Evolutionary conservation across 2,888 invertebrate genomes (phyloP).

Genomic region (Volucella zonaria): DNA sequence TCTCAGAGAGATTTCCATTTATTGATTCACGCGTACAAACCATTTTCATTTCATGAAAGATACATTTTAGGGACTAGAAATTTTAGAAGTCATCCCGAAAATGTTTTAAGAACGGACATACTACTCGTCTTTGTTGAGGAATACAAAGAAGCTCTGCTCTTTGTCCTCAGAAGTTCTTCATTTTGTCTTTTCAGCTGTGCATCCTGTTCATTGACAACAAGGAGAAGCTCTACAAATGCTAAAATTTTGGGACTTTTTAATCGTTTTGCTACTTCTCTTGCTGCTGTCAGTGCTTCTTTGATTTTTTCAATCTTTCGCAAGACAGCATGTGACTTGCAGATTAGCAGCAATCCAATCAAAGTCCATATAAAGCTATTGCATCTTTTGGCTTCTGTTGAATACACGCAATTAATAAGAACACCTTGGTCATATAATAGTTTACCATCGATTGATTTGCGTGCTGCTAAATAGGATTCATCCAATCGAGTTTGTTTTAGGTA

Average conservation of each 20-base stretch:
- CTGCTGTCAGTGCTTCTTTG: constrained; percentile 77
- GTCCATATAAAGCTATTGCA: constrained; percentile 79
- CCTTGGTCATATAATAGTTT: background rate
- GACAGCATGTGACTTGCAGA: constrained; percentile 78
- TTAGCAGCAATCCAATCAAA: constrained; percentile 77
- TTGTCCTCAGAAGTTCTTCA: constrained; percentile 22
- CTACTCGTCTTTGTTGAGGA: background rate
- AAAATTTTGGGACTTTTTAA: constrained; percentile 70
- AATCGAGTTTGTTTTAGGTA: constrained; percentile 77
- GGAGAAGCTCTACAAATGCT: constrained; percentile 20
- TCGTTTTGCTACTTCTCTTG: constrained; percentile 75
- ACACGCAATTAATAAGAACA: background rate
- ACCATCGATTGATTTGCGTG: constrained; percentile 77
- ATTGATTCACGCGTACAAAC: too few relatives aligned
- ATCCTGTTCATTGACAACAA: constrained; percentile 14
- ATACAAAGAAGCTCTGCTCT: constrained; percentile 7
- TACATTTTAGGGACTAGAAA: too few relatives aligned
- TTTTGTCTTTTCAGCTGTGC: constrained; percentile 10
- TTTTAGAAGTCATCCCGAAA: too few relatives aligned
- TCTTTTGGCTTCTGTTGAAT: constrained; percentile 75
- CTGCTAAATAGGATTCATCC: constrained; percentile 76
- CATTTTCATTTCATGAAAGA: too few relatives aligned
- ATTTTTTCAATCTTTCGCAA: constrained; percentile 79
- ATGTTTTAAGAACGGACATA: too few relatives aligned
- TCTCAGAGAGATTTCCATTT: too few relatives aligned